phyloP scores from a whole-genome alignment of 2,888 invertebrate genomes.

The Synanthedon tipuliformis region DNA sequence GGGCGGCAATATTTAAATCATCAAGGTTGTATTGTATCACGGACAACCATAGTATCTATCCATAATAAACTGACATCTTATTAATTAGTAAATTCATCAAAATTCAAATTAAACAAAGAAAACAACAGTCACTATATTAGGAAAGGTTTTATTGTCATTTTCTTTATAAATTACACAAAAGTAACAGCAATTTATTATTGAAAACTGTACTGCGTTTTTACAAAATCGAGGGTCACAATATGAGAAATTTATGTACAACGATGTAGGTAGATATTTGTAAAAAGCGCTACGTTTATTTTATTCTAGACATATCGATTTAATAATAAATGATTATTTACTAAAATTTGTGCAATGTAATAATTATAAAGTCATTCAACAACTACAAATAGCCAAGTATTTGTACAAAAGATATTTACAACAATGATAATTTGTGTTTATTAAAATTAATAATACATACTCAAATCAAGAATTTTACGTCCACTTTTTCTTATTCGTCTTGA shows the following conservation, averaged over 20 bases:
- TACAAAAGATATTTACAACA: slow-evolving; percentile 9
- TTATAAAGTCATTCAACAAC: slow-evolving; percentile 5
- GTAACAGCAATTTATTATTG: slow-evolving; percentile 37
- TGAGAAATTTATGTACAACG: slow-evolving; percentile 17
- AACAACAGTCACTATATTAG: slow-evolving; percentile 13
- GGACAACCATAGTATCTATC: too few species aligned
- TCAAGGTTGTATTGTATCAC: too few species aligned
- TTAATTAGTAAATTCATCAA: too few species aligned
- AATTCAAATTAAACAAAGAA: background rate
- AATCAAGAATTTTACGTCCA: too few species aligned
- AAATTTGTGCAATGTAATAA: slow-evolving; percentile 14
- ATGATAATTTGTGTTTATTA: too few species aligned
- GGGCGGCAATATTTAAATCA: too few species aligned
- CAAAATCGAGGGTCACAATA: slow-evolving; percentile 9
- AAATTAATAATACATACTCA: too few species aligned
- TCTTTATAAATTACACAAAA: slow-evolving; percentile 46
- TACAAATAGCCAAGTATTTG: slow-evolving; percentile 9
- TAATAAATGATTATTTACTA: slow-evolving; percentile 5
- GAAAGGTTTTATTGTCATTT: slow-evolving; percentile 59
- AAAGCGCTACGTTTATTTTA: slow-evolving; percentile 15
- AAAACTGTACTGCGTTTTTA: slow-evolving; percentile 18
- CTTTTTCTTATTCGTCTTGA: too few species aligned
- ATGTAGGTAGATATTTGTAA: slow-evolving; percentile 12
- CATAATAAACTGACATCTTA: too few species aligned
- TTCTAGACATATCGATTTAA: slow-evolving; percentile 6